These are phyloP conservation scores for Carterocephalus palaemon DNA, from an alignment of 2,888 invertebrate species.

Conservation along the genomic window DNA sequence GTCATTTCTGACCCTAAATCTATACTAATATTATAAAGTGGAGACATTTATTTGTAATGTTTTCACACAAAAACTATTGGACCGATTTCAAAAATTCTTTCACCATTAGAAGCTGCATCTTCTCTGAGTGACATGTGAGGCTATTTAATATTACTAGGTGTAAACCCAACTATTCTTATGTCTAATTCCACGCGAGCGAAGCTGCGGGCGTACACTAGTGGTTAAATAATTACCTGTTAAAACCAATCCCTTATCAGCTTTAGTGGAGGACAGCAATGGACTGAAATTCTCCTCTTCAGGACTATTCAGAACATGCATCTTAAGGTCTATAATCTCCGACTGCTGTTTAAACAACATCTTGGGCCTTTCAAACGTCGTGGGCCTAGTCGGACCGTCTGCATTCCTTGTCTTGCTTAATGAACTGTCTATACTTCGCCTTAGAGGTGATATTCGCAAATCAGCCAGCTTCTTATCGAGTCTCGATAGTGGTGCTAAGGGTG, in stretches of 20 bases:
- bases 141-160: no score
- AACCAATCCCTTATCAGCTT: constrained; percentile 66
- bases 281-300: constrained; percentile 61
- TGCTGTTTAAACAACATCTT: constrained; percentile 66
- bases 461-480: constrained; percentile 61
- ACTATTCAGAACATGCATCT: constrained; percentile 63
- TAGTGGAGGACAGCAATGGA: constrained; percentile 50
- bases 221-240: constrained; percentile 66
- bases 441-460: constrained; percentile 62
- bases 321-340: constrained; percentile 70
- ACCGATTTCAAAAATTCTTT: no score
- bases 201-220: no score
- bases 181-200: no score
- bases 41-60: no score
- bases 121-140: no score
- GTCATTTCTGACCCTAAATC: no score
- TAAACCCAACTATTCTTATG: no score
- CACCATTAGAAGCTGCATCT: no score
- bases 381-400: constrained; percentile 50
- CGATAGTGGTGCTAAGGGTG: constrained; percentile 57
- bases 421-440: constrained; percentile 60
- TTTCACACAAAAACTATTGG: no score
- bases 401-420: constrained; percentile 54
- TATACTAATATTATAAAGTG: no score
- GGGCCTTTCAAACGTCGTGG: constrained; percentile 57